These are phyloP conservation scores for Perodicticus potto DNA, from an alignment of 2,797 vertebrate species.

Conservation along the genomic window DNA sequence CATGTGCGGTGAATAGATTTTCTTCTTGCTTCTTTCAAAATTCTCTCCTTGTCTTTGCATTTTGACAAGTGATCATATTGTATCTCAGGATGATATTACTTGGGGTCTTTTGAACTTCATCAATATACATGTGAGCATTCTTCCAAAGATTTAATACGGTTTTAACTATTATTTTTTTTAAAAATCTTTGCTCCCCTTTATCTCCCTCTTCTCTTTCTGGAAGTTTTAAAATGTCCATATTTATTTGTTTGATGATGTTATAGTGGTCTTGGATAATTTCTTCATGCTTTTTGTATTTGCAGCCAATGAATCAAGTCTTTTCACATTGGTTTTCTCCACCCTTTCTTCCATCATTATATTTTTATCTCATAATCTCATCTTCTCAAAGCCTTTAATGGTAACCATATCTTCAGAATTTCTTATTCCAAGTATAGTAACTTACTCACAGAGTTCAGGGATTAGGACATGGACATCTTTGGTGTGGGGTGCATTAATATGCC, in stretches of 20 bases:
- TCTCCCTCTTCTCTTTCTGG: neutral
- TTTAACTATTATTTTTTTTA: neutral
- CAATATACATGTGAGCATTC: neutral
- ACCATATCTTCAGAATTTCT: neutral
- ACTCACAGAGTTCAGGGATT: neutral
- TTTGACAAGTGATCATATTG: neutral
- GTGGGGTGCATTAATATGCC: neutral
- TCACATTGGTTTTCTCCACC: neutral
- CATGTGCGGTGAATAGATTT: neutral
- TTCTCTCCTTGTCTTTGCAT: neutral
- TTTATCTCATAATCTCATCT: neutral
- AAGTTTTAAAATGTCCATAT: neutral
- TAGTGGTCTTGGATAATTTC: neutral
- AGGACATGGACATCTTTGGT: neutral
- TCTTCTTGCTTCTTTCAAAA: neutral
- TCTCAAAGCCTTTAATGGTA: neutral
- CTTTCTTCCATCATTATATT: neutral
- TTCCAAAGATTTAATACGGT: neutral
- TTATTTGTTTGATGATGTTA: neutral
- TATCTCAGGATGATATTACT: neutral
- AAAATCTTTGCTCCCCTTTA: neutral
- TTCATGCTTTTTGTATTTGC: neutral
- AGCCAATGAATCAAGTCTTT: neutral
- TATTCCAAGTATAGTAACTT: neutral
- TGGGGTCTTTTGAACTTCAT: neutral